Percentiles rank a stretch among this genome's conserved stretches.
These are phyloP conservation scores for Leptinotarsa lineolata DNA, from an alignment of 1,140 invertebrate species.

Conservation along the genomic window DNA sequence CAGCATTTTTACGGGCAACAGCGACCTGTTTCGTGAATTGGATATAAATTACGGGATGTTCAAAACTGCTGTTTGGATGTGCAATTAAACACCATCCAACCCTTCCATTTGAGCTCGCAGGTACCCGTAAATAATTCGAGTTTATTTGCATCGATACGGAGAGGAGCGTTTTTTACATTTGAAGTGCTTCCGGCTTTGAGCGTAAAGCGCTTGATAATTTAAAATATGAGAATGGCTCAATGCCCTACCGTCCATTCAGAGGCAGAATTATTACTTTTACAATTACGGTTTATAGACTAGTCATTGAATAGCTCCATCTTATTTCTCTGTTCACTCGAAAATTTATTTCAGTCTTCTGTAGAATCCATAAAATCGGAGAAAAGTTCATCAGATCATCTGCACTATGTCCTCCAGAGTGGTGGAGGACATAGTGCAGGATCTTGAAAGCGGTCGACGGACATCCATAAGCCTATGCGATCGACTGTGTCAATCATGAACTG, in stretches of 20 bases:
- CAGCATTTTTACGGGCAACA: background rate
- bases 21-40: background rate
- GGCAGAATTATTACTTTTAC: background rate
- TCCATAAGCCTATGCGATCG: too few relatives aligned
- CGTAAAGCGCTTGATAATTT: background rate
- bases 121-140: conserved; percentile 8
- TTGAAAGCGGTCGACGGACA: too few relatives aligned
- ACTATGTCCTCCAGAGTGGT: too few relatives aligned
- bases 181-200: background rate
- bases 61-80: background rate
- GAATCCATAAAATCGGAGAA: too few relatives aligned
- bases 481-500: too few relatives aligned
- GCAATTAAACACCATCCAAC: conserved; percentile 8
- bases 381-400: too few relatives aligned
- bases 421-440: too few relatives aligned
- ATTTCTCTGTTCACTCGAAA: background rate
- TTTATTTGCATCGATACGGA: conserved; percentile 5
- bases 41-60: conserved; percentile 1
- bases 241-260: background rate
- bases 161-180: conserved; percentile 4
- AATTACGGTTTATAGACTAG: background rate
- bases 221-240: background rate
- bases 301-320: background rate
- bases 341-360: too few relatives aligned
- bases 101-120: conserved; percentile 5